A percentile compares a stretch with the other conserved stretches of the same genome.
These are phyloP conservation scores for Apodemus speciosus DNA, from an alignment of 2,113 vertebrate genomes.

Conservation along the genomic window DNA sequence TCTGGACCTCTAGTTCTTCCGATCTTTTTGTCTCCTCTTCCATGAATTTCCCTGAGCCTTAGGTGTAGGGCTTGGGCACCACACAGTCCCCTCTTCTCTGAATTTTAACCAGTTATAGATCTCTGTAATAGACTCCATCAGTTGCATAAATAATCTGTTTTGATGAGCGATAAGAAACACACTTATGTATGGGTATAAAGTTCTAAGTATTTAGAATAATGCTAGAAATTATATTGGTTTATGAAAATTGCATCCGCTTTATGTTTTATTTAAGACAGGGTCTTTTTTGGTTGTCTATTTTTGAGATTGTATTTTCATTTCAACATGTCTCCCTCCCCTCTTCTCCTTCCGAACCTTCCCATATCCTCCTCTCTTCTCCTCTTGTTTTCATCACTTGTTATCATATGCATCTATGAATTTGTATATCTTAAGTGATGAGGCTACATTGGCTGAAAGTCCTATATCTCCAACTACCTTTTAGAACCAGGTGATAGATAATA, in stretches of 20 bases:
- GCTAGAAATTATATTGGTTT: background rate
- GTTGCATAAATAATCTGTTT: background rate
- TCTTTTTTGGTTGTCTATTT: background rate
- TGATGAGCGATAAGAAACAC: background rate
- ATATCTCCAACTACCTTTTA: background rate
- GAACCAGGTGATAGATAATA: background rate
- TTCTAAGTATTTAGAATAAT: background rate
- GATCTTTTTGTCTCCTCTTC: background rate
- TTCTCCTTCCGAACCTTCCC: background rate
- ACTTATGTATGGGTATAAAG: background rate
- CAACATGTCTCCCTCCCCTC: background rate
- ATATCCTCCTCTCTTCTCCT: background rate
- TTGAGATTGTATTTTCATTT: background rate
- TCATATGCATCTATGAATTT: background rate
- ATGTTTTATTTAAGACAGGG: background rate
- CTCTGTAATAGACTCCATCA: background rate
- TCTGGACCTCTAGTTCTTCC: background rate
- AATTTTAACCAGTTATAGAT: background rate
- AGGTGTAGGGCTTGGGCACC: background rate
- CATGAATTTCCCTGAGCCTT: background rate
- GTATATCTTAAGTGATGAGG: too few species aligned
- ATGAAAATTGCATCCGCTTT: background rate
- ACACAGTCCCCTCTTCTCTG: background rate
- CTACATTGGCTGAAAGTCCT: conserved; percentile 14
- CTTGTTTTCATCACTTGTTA: background rate